Conservation (phyloP, 2,888 invertebrate genomes). For the Cryptus armator region DNA sequence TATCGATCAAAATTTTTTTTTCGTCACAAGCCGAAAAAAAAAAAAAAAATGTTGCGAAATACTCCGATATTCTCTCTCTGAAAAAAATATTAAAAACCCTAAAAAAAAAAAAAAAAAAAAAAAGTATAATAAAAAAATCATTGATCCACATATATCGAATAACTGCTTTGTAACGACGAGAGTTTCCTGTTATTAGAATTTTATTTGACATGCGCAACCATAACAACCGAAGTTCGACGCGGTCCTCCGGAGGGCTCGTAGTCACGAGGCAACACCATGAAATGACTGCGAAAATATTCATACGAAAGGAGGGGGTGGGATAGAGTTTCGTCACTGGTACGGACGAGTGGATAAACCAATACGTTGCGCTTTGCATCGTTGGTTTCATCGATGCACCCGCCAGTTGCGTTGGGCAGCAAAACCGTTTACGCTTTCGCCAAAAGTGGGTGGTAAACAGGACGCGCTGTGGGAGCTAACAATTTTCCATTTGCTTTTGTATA, state of each 20-base stretch:
- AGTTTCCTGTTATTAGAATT: slow-evolving; percentile 15
- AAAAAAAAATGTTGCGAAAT: too few relatives aligned
- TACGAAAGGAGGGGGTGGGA: slow-evolving; percentile 19
- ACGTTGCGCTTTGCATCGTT: slow-evolving; percentile 52
- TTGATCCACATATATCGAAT: not conserved
- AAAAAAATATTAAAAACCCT: too few relatives aligned
- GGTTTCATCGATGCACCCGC: slow-evolving; percentile 20
- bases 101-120: slow-evolving; percentile 24
- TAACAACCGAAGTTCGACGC: not conserved
- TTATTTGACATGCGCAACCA: not conserved
- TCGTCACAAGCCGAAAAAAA: too few relatives aligned
- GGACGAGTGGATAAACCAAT: slow-evolving; percentile 62
- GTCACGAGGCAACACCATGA: not conserved
- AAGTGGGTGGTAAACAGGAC: slow-evolving; percentile 58
- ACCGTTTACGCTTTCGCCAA: slow-evolving; percentile 42
- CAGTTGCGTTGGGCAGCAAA: slow-evolving; percentile 3
- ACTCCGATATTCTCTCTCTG: too few relatives aligned
- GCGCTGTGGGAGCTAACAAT: slow-evolving; percentile 37
- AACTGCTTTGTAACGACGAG: not conserved
- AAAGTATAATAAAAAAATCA: slow-evolving; percentile 3
- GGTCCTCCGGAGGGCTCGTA: not conserved
- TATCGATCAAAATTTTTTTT: too few relatives aligned
- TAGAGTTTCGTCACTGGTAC: slow-evolving; percentile 52
- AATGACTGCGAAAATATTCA: slow-evolving; percentile 66
- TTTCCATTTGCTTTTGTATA: slow-evolving; percentile 45